Evolutionary conservation across 2,113 vertebrate species (phyloP).

Genomic region (Rynchops niger): DNA sequence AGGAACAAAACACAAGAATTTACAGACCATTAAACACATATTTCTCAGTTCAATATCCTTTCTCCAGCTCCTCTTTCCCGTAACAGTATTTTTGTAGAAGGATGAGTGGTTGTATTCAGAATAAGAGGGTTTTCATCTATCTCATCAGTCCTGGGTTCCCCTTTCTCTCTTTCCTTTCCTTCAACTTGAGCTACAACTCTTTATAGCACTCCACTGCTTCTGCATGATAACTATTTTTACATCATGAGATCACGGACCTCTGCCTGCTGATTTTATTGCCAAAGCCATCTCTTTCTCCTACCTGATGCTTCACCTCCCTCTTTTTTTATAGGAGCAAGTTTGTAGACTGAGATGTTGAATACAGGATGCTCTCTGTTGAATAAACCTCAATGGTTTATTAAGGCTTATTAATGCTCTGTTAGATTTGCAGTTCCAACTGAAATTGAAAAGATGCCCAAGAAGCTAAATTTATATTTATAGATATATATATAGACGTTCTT

Average conservation of each 20-base stretch:
- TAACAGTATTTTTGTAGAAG: not conserved
- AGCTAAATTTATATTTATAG: not conserved
- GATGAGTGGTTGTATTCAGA: not conserved
- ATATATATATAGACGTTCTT: not conserved
- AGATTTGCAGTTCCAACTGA: not conserved
- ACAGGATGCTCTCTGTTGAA: not conserved
- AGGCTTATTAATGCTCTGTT: not conserved
- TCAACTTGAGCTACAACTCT: not conserved
- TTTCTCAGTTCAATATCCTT: not conserved
- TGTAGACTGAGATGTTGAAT: not conserved
- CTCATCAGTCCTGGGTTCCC: not conserved
- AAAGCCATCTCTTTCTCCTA: not conserved
- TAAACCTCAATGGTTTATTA: not conserved
- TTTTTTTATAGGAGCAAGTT: not conserved
- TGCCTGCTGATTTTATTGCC: not conserved
- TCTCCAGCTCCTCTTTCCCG: not conserved
- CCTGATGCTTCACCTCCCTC: rapidly evolving
- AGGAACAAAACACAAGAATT: not conserved
- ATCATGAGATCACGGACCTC: not conserved
- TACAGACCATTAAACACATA: not conserved
- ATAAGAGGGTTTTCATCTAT: not conserved
- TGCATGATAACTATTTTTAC: not conserved
- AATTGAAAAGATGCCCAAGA: not conserved
- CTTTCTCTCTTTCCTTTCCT: not conserved
- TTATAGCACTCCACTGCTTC: not conserved